Conservation (phyloP, 2,797 vertebrate species). For the Pipistrellus pipistrellus region DNA sequence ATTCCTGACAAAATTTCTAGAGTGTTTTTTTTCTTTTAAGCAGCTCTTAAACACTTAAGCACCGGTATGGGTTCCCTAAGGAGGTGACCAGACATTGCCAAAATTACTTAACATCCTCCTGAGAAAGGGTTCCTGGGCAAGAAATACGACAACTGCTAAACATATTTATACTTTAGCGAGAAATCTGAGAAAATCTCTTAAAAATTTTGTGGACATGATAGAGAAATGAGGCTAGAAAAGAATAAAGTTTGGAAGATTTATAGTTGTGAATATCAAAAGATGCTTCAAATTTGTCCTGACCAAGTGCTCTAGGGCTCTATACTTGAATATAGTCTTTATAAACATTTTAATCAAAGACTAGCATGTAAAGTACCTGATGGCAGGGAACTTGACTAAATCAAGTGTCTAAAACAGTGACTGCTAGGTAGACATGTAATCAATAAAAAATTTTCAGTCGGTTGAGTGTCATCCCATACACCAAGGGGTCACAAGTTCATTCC, state of each 20-base stretch:
- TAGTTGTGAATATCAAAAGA: conserved; percentile 30
- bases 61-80: background rate
- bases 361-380: background rate
- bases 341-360: conserved; percentile 30
- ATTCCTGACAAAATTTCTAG: conserved; percentile 43
- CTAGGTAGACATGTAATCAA: background rate
- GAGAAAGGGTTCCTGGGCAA: conserved; percentile 24
- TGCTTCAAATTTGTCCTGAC: conserved; percentile 4
- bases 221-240: conserved; percentile 12
- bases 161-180: conserved; percentile 58
- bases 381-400: background rate
- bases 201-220: conserved; percentile 49
- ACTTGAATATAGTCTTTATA: background rate
- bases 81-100: background rate
- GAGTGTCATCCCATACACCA: too few species aligned
- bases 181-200: conserved; percentile 55
- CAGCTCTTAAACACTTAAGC: conserved; percentile 25
- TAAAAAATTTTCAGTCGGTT: background rate
- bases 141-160: conserved; percentile 51
- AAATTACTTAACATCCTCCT: conserved; percentile 11
- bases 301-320: background rate
- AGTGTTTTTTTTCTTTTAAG: background rate
- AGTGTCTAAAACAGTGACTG: background rate
- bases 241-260: conserved; percentile 24
- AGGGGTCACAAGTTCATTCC: too few species aligned